Base-by-base conservation (phyloP, 2,113 vertebrate species). In the Ictidomys tridecemlineatus region DNA sequence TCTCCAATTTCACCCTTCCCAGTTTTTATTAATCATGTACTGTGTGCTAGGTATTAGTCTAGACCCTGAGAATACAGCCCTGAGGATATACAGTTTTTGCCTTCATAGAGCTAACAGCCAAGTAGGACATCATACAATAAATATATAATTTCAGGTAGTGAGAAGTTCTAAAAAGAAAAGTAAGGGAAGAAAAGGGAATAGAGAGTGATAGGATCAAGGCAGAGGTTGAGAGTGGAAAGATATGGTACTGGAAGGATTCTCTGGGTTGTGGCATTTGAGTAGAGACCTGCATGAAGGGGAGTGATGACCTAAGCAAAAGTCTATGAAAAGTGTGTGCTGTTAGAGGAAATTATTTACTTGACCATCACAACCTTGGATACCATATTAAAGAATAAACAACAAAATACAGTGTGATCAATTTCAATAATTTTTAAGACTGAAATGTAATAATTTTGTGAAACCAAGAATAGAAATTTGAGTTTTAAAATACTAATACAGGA, bases 391-490 rank as follows among this genome's bases (percentile, higher is more conserved):
- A 86, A 74, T 76, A 92, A 90, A 70, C 14, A 91, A 51, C 83
- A 45, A 77, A 85, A 78, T 80, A 34, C 8, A 76, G 39, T 70
- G 30, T 93, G 77, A 77, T 89, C 34, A 85, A 10, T 86, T 72
- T 93, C 22, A 95, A 94, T 20, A 89, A 63, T 45, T 85, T 79
- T 8, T 76, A 87, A 94, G 84, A 89, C 58, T 74, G 32, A 94
- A 97, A 78, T 89, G 28, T 91, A 94, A 37, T 88, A 67, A 24
- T 56, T 78, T 86, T 85, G 39, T 94, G 76, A 96, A 95, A 89
- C 32, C 16, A 63, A 95, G 78, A 93, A 91, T 93, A 72, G 89
- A 91, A 89, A 58, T 95, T 95, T 24, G 32, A 73, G 79, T 82
- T 65, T 87, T 86, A 93, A 84, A 96, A 84, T 93, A 53, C 8